A percentile compares a stretch with the other conserved stretches of the same genome.
phyloP scores from a whole-genome alignment of 2,888 invertebrate genomes.

The Erebia aethiops region DNA sequence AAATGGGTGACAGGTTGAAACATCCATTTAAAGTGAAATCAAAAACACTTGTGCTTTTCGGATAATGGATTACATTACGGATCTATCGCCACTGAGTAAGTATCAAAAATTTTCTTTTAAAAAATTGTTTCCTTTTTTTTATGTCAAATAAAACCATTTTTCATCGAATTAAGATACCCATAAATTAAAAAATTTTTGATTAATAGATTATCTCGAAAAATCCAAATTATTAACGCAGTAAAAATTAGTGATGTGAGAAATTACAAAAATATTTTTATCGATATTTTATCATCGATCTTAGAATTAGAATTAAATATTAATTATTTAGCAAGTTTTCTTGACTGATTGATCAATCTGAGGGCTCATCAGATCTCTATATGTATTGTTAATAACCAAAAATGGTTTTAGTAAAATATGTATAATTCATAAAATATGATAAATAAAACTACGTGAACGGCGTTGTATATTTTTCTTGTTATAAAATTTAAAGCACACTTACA shows the following conservation, averaged over 20 bases:
- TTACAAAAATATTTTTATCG: constrained; percentile 5
- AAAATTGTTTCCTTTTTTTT: too few species aligned
- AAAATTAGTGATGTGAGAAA: constrained; percentile 6
- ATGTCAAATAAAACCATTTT: background rate
- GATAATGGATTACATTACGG: constrained; percentile 74
- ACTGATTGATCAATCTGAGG: background rate
- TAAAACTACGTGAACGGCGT: background rate
- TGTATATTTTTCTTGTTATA: background rate
- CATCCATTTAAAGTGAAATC: constrained; percentile 75
- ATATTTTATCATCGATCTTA: background rate
- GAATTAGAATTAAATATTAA: background rate
- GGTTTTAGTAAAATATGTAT: background rate
- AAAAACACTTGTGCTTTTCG: constrained; percentile 58
- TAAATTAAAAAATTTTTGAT: background rate
- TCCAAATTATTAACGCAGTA: background rate
- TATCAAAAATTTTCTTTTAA: background rate
- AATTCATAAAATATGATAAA: background rate
- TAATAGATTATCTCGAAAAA: background rate
- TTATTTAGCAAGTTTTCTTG: background rate
- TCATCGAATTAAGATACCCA: background rate
- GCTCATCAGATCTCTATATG: background rate
- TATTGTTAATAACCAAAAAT: too few species aligned
- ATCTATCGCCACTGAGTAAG: constrained; percentile 73
- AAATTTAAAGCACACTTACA: background rate
- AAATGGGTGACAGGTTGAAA: constrained; percentile 77